Evolutionary conservation across 2,888 invertebrate species (phyloP), one percentile per base, ranked within the genome.

Genomic region (Girardia tigrina): DNA sequence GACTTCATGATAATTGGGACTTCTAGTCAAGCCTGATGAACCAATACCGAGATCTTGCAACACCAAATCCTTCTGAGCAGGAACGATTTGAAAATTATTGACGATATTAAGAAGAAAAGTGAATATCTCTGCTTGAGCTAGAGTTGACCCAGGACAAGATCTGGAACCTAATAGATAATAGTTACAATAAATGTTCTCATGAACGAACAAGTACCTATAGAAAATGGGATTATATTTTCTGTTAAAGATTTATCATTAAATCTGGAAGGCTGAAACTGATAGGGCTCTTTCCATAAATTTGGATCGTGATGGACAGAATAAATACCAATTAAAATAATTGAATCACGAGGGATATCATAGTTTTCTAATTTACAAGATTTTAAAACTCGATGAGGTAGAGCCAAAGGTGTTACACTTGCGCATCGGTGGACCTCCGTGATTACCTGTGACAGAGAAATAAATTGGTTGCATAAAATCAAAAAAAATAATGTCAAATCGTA

Each of bases 111-210:
- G 16, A 12, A 36, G 16, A 36, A 36, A 12, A 36, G 36, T 36
- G 36, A 36, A 36, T 12, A 36, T 36, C 16, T 36, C 36, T 16
- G 36, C 36, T 16, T 73, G 73, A 8, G 73, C 73, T 56, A 73
- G 6, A 29, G 29, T 8, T 28, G 29, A 29, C 8, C 73, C 73
- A 12, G 73, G 73, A 28, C 73, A 73, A 8, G 26, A 29, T n/a
- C 73, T 29, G 4, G 73, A 29, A 42, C 73, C 73, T 73, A 26
- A n/a, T n/a, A n/a, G n/a, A n/a, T n/a, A n/a, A n/a, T n/a, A n/a
- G n/a, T n/a, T n/a, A n/a, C n/a, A n/a, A n/a, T n/a, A n/a, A n/a
- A n/a, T n/a, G n/a, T n/a, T n/a, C n/a, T n/a, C n/a, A n/a, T n/a
- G n/a, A n/a, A n/a, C n/a, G n/a, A n/a, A n/a, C n/a, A n/a, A n/a